Evolutionary conservation across 2,113 vertebrate species (phyloP).

Genomic region (Percina caprodes): DNA sequence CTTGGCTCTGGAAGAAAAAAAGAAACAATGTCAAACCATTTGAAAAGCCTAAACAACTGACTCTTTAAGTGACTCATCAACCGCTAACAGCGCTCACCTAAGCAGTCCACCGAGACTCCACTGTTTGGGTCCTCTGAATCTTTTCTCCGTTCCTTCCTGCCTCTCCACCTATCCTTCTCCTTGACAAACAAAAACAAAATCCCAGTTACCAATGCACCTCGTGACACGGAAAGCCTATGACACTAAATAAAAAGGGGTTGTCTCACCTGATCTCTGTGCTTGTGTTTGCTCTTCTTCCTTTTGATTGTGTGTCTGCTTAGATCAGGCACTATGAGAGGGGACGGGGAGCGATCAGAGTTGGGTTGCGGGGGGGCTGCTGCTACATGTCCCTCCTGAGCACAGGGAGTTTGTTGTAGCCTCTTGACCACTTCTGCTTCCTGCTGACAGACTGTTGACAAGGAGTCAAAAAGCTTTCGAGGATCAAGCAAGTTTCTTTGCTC

Average conservation of each 20-base stretch:
- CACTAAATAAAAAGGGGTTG: background rate
- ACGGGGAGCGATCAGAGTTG: background rate
- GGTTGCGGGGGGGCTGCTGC: background rate
- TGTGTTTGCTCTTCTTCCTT: constrained; percentile 87
- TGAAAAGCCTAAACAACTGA: background rate
- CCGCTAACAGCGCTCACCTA: constrained; percentile 73
- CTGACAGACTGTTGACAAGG: constrained; percentile 85
- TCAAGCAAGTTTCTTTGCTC: constrained; percentile 73
- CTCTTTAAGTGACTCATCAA: background rate
- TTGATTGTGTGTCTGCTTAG: constrained; percentile 68
- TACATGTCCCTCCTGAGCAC: constrained; percentile 8
- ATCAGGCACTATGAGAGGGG: constrained; percentile 42
- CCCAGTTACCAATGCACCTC: background rate
- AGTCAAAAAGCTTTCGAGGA: constrained; percentile 82
- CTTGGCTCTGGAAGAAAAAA: constrained; percentile 59
- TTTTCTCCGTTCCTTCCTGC: constrained; percentile 43
- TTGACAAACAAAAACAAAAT: constrained; percentile 49
- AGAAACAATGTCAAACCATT: background rate
- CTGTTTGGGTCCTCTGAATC: constrained; percentile 56
- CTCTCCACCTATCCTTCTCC: constrained; percentile 74
- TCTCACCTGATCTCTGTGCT: constrained; percentile 87
- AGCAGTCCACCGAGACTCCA: constrained; percentile 62
- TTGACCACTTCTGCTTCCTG: constrained; percentile 68
- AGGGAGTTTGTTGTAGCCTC: constrained; percentile 62
- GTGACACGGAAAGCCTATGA: background rate